Evolutionary conservation across 2,113 vertebrate genomes (phyloP), one percentile per base, ranked within the genome.

Genomic region (Syngnathus scovelli): DNA sequence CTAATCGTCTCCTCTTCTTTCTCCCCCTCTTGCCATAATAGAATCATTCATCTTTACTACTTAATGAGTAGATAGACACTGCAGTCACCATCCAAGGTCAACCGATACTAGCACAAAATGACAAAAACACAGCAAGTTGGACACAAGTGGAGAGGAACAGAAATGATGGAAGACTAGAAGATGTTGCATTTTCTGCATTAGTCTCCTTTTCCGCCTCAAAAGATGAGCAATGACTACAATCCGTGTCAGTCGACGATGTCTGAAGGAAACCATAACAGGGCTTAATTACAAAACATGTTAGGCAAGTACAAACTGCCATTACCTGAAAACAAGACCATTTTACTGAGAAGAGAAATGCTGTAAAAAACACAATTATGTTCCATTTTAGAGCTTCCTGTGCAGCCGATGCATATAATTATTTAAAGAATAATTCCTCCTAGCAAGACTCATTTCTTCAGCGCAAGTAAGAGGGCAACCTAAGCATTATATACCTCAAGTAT

Each of bases 41-140:
- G 82, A 90, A 87, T 82, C 85, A 90, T 91, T 90, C 87, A 90
- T 90, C 88, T 89, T 89, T 88, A 89, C 85, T 81, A 84, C 88
- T 87, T 90, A 90, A 91, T 89, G 90, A 90, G 88, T 84, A 89
- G 79, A 83, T 85, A 89, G 79, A 83, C 86, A 74, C 72, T 79
- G 80, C 81, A 87, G 90, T 83, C 87, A 87, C 83, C 78, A 73
- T 82, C 72, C 86, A 90, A 90, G 87, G 89, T 90, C 88, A 87
- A 70, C 66, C 70, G 62, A 77, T 82, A 88, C 82, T 61, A 55
- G 72, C 78, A 69, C 71, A 65, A 65, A 68, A 55, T 72, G 78
- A 78, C 62, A 61, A 59, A 79, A 71, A 69, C 37, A 69, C 39
- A 79, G 76, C 3, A 1, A 78, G 75, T 84, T 76, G 44, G 75